A percentile compares a stretch with the other conserved stretches of the same genome.
phyloP scores from a whole-genome alignment of 1,140 invertebrate species.

The Drosophila miranda region DNA sequence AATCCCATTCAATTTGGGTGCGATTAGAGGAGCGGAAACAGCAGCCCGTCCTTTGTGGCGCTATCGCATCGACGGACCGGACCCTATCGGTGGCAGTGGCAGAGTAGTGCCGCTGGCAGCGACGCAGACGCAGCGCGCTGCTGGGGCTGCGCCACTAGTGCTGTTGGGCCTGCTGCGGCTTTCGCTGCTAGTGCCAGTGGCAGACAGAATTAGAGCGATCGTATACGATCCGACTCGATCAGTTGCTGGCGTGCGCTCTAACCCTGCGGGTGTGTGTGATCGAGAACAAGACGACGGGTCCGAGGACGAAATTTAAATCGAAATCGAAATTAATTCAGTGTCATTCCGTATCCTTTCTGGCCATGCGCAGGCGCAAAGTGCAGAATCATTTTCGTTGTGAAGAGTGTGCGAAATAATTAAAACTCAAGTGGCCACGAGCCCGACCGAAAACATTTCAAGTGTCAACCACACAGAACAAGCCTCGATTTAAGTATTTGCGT shows the following conservation, averaged over 20 bases:
- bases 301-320: slow-evolving; percentile 32
- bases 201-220: slow-evolving; percentile 74
- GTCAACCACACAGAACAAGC: slow-evolving; percentile 14
- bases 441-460: slow-evolving; percentile 39
- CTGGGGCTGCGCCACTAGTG: slow-evolving; percentile 1
- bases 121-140: neutral
- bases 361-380: slow-evolving; percentile 74
- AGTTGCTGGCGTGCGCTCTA: slow-evolving; percentile 74
- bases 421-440: slow-evolving; percentile 58
- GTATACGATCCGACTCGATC: slow-evolving; percentile 47
- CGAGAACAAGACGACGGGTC: slow-evolving; percentile 36
- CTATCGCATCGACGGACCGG: slow-evolving; percentile 24
- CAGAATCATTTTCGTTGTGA: slow-evolving; percentile 29
- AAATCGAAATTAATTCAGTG: slow-evolving; percentile 1
- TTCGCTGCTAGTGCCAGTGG: slow-evolving; percentile 29
- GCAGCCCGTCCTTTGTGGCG: slow-evolving; percentile 41
- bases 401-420: slow-evolving; percentile 67
- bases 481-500: slow-evolving; percentile 40
- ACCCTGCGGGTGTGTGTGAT: slow-evolving; percentile 70
- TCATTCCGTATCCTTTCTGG: slow-evolving; percentile 38
- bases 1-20: slow-evolving; percentile 26
- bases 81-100: slow-evolving; percentile 7
- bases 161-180: slow-evolving; percentile 11
- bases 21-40: slow-evolving; percentile 46
- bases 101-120: neutral